These are phyloP conservation scores for Palythoa grandis DNA, from an alignment of 92 coral and sea anemone species.

Conservation along the genomic window DNA sequence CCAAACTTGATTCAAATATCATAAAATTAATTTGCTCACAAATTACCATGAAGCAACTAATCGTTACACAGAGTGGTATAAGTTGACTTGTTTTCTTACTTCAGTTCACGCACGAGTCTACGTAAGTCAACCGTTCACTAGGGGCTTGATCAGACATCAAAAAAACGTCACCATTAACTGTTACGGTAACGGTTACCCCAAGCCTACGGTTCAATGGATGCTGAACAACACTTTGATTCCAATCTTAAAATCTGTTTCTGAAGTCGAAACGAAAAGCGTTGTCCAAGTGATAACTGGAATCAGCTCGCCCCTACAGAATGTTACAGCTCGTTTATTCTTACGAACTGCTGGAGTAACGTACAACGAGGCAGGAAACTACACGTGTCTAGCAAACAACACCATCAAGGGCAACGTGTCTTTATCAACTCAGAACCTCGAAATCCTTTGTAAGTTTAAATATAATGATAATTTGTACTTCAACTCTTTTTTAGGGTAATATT, in stretches of 20 bases:
- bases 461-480: no score
- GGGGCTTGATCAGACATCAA: background rate
- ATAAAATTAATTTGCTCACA: no score
- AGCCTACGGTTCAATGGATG: background rate
- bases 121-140: background rate
- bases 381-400: background rate
- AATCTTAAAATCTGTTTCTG: background rate
- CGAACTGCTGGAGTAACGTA: background rate
- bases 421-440: background rate
- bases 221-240: background rate
- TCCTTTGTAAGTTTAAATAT: background rate
- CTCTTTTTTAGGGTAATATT: no score
- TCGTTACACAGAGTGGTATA: no score
- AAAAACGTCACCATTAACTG: background rate
- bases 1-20: no score
- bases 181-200: background rate
- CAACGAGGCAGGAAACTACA: background rate
- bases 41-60: no score
- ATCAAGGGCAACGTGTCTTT: background rate
- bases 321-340: background rate
- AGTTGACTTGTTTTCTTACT: background rate
- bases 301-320: background rate
- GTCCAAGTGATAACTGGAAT: background rate
- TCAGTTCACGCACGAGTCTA: background rate
- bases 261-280: background rate